phyloP scores from a whole-genome alignment of 1,140 invertebrate species.

The Apis laboriosa region DNA sequence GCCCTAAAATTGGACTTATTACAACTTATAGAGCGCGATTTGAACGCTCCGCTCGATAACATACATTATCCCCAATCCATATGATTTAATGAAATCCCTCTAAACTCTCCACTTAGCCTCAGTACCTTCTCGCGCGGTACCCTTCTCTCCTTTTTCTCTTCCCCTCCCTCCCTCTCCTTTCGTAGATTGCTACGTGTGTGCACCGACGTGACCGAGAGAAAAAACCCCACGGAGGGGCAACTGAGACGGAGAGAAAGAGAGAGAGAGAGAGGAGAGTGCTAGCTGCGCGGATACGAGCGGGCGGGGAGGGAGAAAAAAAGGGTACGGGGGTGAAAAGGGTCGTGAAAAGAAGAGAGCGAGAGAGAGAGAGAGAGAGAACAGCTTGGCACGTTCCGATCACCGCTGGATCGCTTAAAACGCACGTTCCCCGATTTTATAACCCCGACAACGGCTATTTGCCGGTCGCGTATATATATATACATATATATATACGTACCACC shows the following conservation, averaged over 20 bases:
- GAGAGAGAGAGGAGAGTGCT: not conserved
- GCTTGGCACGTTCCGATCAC: constrained; percentile 49
- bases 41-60: constrained; percentile 81
- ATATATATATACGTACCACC: no score
- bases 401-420: constrained; percentile 45
- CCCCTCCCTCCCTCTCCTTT: constrained; percentile 39
- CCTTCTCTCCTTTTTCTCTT: constrained; percentile 48
- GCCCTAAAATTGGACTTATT: constrained; percentile 82
- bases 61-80: constrained; percentile 81
- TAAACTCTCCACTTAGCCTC: constrained; percentile 81
- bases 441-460: constrained; percentile 50
- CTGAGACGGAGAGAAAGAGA: constrained; percentile 7
- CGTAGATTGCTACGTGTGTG: constrained; percentile 49
- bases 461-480: not conserved
- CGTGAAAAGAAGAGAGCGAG: not conserved
- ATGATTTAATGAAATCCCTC: constrained; percentile 82
- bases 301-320: not conserved
- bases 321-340: not conserved
- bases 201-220: constrained; percentile 16
- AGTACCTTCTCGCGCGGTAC: constrained; percentile 74
- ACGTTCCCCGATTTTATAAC: constrained; percentile 54
- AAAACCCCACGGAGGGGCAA: not conserved
- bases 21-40: constrained; percentile 82
- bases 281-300: not conserved
- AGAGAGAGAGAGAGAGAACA: constrained; percentile 7